These are phyloP conservation scores for Strigamia maritima DNA, from an alignment of 2,888 invertebrate species.

Conservation along the genomic window DNA sequence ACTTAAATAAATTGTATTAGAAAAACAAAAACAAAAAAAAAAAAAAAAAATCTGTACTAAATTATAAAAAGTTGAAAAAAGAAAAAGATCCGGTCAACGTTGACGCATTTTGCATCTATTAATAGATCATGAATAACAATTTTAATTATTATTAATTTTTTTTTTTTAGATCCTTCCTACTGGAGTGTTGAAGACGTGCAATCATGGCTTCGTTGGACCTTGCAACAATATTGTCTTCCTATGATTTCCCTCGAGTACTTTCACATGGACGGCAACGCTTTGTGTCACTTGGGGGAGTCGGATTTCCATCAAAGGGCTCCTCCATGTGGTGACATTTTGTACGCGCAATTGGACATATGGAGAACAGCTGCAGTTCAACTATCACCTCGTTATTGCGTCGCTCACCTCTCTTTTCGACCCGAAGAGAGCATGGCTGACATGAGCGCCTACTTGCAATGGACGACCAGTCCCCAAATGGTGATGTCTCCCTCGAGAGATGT, in stretches of 20 bases:
- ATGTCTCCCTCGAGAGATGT: constrained; percentile 28
- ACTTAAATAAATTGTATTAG: not conserved
- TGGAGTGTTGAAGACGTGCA: constrained; percentile 83
- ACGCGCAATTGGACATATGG: constrained; percentile 88
- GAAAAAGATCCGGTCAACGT: no score
- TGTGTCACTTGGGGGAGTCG: constrained; percentile 75
- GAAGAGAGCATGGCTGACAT: constrained; percentile 46
- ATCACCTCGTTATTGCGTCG: not conserved
- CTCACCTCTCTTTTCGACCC: constrained; percentile 42
- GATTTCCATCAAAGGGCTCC: constrained; percentile 80
- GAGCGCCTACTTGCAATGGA: constrained; percentile 42
- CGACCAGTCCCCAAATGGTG: not conserved
- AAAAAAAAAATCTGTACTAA: not conserved
- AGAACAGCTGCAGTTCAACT: constrained; percentile 54
- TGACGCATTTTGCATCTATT: no score
- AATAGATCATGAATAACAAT: not conserved
- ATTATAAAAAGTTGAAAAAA: no score
- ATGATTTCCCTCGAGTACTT: constrained; percentile 67
- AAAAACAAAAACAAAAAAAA: not conserved
- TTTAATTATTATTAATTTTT: not conserved
- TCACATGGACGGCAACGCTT: constrained; percentile 72
- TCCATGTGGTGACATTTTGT: constrained; percentile 77
- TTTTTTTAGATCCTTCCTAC: constrained; percentile 71
- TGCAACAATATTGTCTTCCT: constrained; percentile 73
- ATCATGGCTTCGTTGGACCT: constrained; percentile 84